Evolutionary conservation across 2,113 vertebrate species (phyloP).

Genomic region (Antechinus stuartii): DNA sequence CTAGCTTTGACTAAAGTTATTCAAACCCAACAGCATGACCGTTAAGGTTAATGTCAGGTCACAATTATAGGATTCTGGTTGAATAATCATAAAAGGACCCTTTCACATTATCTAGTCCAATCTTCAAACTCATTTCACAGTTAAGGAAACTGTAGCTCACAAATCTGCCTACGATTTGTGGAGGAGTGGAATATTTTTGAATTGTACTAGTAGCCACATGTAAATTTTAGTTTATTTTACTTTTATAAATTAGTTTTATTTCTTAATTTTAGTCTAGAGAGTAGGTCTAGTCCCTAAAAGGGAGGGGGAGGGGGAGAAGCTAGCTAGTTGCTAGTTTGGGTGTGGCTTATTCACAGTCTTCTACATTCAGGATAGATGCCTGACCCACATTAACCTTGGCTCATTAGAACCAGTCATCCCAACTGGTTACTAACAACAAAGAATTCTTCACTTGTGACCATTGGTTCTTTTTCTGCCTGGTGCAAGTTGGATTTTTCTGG

Average conservation of each 20-base stretch:
- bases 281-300: conserved; percentile 24
- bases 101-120: not conserved
- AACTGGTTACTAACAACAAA: conserved; percentile 80
- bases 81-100: not conserved
- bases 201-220: conserved; percentile 32
- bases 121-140: not conserved
- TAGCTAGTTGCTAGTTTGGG: conserved; percentile 66
- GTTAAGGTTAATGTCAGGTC: not conserved
- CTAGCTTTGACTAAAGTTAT: not conserved
- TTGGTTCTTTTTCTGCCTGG: conserved; percentile 58
- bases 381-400: conserved; percentile 43
- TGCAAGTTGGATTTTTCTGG: conserved; percentile 40
- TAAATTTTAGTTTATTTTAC: conserved; percentile 57
- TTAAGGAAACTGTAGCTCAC: not conserved
- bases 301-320: conserved; percentile 43
- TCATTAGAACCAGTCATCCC: conserved; percentile 55
- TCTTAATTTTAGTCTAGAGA: conserved; percentile 62
- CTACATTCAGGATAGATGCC: conserved; percentile 31
- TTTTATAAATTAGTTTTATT: not conserved
- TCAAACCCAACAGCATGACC: not conserved
- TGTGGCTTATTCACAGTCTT: conserved; percentile 53
- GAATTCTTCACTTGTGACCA: conserved; percentile 48
- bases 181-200: not conserved
- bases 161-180: not conserved
- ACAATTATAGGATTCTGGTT: not conserved